A percentile compares a stretch with the other conserved stretches of the same genome.
Conservation (phyloP, 2,888 invertebrate genomes). For the Megalurothrips usitatus region DNA sequence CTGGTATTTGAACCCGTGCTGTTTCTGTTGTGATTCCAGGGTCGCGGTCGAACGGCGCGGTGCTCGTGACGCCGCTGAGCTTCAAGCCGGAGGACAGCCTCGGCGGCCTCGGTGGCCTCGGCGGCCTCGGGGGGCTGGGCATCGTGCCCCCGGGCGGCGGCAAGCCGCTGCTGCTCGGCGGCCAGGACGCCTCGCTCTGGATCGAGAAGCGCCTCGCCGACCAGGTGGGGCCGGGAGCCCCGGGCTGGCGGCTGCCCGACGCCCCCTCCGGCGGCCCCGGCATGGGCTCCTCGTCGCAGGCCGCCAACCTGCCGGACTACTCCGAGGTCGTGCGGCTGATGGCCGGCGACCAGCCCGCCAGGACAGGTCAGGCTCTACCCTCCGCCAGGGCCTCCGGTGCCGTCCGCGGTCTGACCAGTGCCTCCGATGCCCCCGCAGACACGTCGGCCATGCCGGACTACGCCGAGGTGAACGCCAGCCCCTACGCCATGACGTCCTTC, state of each 20-base stretch:
- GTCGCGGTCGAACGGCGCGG: slow-evolving; percentile 2
- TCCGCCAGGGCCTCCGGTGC: too few relatives aligned
- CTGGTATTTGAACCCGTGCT: background rate
- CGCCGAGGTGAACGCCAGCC: slow-evolving; percentile 21
- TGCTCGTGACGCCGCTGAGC: slow-evolving; percentile 23
- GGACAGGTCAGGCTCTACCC: background rate
- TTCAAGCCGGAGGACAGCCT: slow-evolving; percentile 24
- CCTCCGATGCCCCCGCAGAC: background rate
- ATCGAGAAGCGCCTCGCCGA: slow-evolving; percentile 11
- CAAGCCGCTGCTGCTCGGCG: background rate
- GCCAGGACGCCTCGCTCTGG: slow-evolving; percentile 20
- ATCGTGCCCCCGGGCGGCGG: background rate
- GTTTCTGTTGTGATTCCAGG: background rate
- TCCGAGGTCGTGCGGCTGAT: slow-evolving; percentile 5
- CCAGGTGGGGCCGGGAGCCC: background rate
- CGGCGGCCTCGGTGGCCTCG: background rate
- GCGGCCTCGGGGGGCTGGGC: slow-evolving; percentile 3
- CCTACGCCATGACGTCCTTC: slow-evolving; percentile 22
- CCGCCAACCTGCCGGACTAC: slow-evolving; percentile 9
- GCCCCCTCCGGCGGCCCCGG: background rate
- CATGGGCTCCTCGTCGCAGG: background rate
- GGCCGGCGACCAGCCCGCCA: background rate
- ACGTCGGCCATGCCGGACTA: slow-evolving; percentile 9
- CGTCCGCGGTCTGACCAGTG: too few relatives aligned
- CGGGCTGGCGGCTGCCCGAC: background rate